A percentile compares a stretch with the other conserved stretches of the same genome.
Evolutionary conservation across 2,888 invertebrate genomes (phyloP).

Genomic region (Auanema sp.): DNA sequence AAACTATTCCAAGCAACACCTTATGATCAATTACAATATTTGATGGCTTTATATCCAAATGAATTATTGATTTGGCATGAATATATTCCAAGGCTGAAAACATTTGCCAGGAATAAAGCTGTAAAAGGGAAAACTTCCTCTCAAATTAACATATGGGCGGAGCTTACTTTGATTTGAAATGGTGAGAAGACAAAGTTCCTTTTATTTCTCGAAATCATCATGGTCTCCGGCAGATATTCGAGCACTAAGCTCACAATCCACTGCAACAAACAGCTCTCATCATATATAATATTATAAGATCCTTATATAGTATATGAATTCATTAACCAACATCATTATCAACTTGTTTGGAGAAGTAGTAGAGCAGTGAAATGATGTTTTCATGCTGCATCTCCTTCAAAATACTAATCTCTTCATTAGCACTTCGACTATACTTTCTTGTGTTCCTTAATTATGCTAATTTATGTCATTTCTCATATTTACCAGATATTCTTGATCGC

Average conservation of each 20-base stretch:
- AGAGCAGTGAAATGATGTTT: conserved; percentile 42
- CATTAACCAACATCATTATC: conserved; percentile 27
- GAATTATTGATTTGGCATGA: conserved; percentile 35
- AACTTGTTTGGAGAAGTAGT: conserved; percentile 31
- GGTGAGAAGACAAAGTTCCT: conserved; percentile 12
- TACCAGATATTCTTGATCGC: conserved; percentile 55
- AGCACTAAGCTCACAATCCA: conserved; percentile 45
- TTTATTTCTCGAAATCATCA: conserved; percentile 35
- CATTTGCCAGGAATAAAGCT: conserved; percentile 50
- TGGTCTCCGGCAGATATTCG: conserved; percentile 45
- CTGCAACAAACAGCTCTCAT: conserved; percentile 17
- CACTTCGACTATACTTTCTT: not conserved
- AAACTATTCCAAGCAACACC: not conserved
- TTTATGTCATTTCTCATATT: not conserved
- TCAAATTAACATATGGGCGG: conserved; percentile 3
- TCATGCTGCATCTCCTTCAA: conserved; percentile 42
- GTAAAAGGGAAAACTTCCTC: conserved; percentile 7
- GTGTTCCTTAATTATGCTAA: conserved; percentile 3
- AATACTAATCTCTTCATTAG: conserved; percentile 22
- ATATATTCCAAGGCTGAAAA: conserved; percentile 46
- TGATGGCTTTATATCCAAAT: conserved; percentile 56
- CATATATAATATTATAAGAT: conserved; percentile 1
- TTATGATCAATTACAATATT: conserved; percentile 48
- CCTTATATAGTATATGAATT: not conserved
- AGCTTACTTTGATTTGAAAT: not conserved